Percentiles rank a stretch among this genome's conserved stretches.
These are phyloP conservation scores for Hoplostethus mediterraneus DNA, from an alignment of 2,797 vertebrate genomes.

Conservation along the genomic window DNA sequence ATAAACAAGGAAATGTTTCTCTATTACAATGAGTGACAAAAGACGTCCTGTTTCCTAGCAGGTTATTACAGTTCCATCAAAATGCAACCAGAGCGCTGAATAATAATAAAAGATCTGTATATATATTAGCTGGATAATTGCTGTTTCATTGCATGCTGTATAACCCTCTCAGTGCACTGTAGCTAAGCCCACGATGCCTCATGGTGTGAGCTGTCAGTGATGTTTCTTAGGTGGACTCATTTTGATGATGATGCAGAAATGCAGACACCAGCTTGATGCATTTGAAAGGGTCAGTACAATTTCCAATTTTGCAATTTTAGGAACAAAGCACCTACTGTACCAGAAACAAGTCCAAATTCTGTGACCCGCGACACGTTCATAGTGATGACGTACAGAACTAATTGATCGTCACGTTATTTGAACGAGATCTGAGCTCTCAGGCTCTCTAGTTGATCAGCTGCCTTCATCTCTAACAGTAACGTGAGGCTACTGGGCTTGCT, in stretches of 20 bases:
- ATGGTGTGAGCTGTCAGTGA: conserved; percentile 62
- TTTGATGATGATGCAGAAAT: conserved; percentile 49
- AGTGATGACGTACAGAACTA: conserved; percentile 16
- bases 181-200: conserved; percentile 60
- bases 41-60: conserved; percentile 33
- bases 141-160: conserved; percentile 40
- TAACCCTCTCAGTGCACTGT: conserved; percentile 53
- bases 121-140: conserved; percentile 57
- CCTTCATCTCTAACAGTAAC: not conserved
- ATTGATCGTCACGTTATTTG: conserved; percentile 12
- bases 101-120: conserved; percentile 26
- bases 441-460: not conserved
- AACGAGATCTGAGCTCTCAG: not conserved
- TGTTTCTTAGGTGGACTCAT: conserved; percentile 48
- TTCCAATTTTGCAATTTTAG: conserved; percentile 11
- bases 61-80: conserved; percentile 11
- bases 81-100: conserved; percentile 24
- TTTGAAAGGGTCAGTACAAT: conserved; percentile 27
- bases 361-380: not conserved
- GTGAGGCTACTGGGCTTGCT: too few relatives aligned
- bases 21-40: not conserved
- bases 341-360: conserved; percentile 14
- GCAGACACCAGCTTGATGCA: not conserved
- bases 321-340: conserved; percentile 27
- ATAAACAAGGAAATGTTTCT: too few relatives aligned